Percentiles rank a stretch among this genome's conserved stretches.
phyloP scores from a whole-genome alignment of 2,888 invertebrate genomes.

The Eucera pruinosa region DNA sequence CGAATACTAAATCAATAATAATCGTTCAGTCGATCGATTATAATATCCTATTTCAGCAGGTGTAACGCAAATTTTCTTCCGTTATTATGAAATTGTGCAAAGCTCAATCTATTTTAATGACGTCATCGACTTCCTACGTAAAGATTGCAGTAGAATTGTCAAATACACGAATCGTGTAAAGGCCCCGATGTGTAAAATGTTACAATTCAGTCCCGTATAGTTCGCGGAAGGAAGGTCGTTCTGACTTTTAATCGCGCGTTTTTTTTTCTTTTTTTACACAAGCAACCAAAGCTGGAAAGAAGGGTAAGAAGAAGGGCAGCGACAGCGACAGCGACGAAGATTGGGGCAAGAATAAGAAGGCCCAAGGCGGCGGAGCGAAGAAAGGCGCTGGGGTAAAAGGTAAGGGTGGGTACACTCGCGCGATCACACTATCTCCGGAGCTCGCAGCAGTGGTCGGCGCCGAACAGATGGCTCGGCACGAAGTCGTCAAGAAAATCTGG shows the following conservation, averaged over 20 bases:
- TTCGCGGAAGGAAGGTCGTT: no score
- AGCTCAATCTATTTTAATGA: no score
- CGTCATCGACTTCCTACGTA: no score
- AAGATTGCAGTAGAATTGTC: no score
- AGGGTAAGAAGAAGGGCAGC: conserved; percentile 87
- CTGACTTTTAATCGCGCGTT: not conserved
- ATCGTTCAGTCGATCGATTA: no score
- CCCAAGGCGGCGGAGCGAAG: conserved; percentile 81
- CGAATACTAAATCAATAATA: no score
- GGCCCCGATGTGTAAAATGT: no score
- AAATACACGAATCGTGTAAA: no score
- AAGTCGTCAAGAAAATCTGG: conserved; percentile 96
- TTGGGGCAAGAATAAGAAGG: conserved; percentile 87
- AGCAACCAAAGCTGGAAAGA: conserved; percentile 82
- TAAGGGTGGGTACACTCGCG: conserved; percentile 92
- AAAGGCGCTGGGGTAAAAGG: conserved; percentile 83
- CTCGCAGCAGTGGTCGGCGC: conserved; percentile 94
- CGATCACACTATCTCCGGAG: conserved; percentile 93
- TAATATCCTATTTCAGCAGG: no score
- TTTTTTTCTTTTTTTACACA: not conserved
- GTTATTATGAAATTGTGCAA: no score
- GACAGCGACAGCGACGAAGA: conserved; percentile 89
- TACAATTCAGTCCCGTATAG: no score
- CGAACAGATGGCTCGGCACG: conserved; percentile 93
- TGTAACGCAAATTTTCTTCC: no score